phyloP scores from a whole-genome alignment of 2,888 invertebrate genomes.

The Aphodius granarius region DNA sequence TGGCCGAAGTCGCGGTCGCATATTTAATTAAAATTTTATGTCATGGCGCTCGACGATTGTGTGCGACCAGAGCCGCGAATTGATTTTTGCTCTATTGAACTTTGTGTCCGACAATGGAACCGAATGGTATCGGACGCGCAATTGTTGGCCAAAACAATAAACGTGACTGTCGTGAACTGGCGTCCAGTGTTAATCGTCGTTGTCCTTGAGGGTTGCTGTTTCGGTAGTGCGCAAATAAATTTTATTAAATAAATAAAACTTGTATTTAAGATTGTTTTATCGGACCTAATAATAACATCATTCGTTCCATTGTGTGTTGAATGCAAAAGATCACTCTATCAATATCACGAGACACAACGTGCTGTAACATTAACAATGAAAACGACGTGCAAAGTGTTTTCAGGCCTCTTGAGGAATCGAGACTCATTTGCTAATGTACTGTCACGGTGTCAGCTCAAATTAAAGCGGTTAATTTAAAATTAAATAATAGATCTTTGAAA shows the following conservation, averaged over 20 bases:
- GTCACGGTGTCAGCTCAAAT: background rate
- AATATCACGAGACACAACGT: too few species aligned
- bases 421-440: background rate
- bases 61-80: background rate
- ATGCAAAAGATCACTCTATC: too few species aligned
- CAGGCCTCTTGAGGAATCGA: background rate
- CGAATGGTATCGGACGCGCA: background rate
- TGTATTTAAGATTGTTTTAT: too few species aligned
- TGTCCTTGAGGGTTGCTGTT: background rate
- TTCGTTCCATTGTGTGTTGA: too few species aligned
- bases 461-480: background rate
- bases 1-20: background rate
- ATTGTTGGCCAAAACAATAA: background rate
- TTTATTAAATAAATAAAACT: too few species aligned
- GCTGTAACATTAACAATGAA: background rate
- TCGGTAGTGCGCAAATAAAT: too few species aligned
- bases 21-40: background rate
- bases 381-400: background rate
- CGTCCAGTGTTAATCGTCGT: background rate
- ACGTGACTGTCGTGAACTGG: background rate
- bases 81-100: background rate
- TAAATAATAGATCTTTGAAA: background rate
- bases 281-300: too few species aligned
- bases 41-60: background rate
- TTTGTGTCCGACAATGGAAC: background rate